phyloP scores from a whole-genome alignment of 2,113 vertebrate species.

The Psittacula cyanocephala region DNA sequence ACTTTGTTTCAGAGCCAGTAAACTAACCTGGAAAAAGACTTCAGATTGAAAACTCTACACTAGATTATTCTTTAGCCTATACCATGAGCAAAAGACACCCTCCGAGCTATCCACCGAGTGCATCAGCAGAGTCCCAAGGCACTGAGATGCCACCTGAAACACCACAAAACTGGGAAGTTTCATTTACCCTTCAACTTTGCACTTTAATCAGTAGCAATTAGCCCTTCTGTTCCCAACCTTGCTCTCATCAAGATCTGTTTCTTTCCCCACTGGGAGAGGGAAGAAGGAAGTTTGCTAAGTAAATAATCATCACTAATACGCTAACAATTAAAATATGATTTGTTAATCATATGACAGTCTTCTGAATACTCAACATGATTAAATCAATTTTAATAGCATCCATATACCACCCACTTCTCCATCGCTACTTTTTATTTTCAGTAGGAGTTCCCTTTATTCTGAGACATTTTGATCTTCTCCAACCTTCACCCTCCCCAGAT shows the following conservation, averaged over 20 bases:
- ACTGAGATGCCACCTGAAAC: neutral
- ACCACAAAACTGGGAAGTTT: neutral
- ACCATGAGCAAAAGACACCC: neutral
- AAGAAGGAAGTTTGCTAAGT: constrained; percentile 48
- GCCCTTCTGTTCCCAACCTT: neutral
- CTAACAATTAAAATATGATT: constrained; percentile 56
- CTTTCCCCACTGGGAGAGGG: neutral
- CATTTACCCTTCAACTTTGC: neutral
- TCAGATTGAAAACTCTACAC: neutral
- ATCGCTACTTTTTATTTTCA: neutral
- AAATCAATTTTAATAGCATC: neutral
- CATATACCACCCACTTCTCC: neutral
- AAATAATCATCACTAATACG: neutral
- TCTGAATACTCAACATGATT: neutral
- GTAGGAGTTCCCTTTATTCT: neutral
- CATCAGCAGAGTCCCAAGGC: neutral
- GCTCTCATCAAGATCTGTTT: neutral
- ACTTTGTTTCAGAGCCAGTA: neutral
- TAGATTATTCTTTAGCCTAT: neutral
- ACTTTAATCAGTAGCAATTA: neutral
- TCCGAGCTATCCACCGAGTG: neutral
- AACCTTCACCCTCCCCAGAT: neutral
- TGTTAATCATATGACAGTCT: constrained; percentile 39
- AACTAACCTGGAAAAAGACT: neutral
- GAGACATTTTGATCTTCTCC: neutral